These are phyloP conservation scores for Plecotus auritus DNA, from an alignment of 2,113 vertebrate genomes.

Conservation along the genomic window DNA sequence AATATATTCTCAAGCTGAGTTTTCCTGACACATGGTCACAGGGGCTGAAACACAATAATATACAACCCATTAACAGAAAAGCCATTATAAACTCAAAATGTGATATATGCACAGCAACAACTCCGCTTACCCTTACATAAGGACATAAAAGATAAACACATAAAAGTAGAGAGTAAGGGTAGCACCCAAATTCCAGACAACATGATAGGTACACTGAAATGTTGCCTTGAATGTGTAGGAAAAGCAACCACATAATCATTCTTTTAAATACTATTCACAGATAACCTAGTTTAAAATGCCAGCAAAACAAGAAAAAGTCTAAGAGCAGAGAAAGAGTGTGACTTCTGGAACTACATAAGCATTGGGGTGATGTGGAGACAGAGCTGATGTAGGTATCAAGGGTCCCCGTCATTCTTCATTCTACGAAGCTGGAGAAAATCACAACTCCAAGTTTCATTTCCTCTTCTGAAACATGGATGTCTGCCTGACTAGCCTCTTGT, in stretches of 20 bases:
- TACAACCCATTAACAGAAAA: conserved; percentile 15
- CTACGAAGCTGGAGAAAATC: not conserved
- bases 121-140: not conserved
- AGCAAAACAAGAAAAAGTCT: not conserved
- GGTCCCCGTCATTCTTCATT: not conserved
- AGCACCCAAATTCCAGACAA: not conserved
- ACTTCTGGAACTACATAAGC: not conserved
- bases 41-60: conserved; percentile 15
- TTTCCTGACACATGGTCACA: not conserved
- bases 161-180: not conserved
- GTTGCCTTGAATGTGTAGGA: not conserved
- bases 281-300: not conserved
- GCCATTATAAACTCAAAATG: conserved; percentile 31
- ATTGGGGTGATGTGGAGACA: not conserved
- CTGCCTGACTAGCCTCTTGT: not conserved
- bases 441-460: not conserved
- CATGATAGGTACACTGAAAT: not conserved
- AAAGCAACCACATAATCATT: not conserved
- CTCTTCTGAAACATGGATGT: not conserved
- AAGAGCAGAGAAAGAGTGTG: not conserved
- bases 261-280: not conserved
- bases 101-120: conserved; percentile 10
- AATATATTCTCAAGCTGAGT: not conserved
- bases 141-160: not conserved
- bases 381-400: not conserved